Percentiles rank a stretch among this genome's conserved stretches.
These are phyloP conservation scores for Masticophis lateralis DNA, from an alignment of 2,797 vertebrate genomes.

Conservation along the genomic window DNA sequence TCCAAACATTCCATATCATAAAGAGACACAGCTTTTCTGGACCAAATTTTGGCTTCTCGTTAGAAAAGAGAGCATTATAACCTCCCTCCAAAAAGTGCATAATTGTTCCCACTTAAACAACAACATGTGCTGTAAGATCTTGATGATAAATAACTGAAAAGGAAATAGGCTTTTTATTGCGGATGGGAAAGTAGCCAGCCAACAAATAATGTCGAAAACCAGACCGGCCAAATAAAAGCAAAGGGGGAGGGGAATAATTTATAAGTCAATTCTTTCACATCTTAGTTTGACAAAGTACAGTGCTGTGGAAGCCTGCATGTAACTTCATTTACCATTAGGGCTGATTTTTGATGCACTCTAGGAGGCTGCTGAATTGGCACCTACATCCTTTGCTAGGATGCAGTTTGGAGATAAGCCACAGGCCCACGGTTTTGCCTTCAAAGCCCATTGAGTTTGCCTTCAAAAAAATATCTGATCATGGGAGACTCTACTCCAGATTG, in stretches of 20 bases:
- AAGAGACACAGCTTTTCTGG: constrained; percentile 32
- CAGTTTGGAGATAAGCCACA: not conserved
- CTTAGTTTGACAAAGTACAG: not conserved
- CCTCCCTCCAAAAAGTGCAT: constrained; percentile 36
- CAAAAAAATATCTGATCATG: not conserved
- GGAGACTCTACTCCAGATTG: not conserved
- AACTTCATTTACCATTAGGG: not conserved
- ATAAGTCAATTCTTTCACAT: constrained; percentile 11
- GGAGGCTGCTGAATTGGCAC: not conserved
- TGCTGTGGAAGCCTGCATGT: not conserved
- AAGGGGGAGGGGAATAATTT: not conserved
- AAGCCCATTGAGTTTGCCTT: not conserved
- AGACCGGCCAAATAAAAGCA: not conserved
- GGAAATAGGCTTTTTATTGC: constrained; percentile 39
- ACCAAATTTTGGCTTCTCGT: constrained; percentile 35
- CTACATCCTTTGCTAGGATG: not conserved
- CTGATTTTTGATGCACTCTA: not conserved
- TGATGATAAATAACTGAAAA: constrained; percentile 52
- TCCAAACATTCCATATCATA: constrained; percentile 25
- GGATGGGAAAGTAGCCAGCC: not conserved
- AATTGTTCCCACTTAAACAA: constrained; percentile 48
- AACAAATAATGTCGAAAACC: constrained; percentile 15
- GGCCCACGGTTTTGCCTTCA: not conserved
- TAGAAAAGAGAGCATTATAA: constrained; percentile 29
- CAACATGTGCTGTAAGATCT: constrained; percentile 30